These are phyloP conservation scores for Neoaliturus tenellus DNA, from an alignment of 2,888 invertebrate species.

Conservation along the genomic window DNA sequence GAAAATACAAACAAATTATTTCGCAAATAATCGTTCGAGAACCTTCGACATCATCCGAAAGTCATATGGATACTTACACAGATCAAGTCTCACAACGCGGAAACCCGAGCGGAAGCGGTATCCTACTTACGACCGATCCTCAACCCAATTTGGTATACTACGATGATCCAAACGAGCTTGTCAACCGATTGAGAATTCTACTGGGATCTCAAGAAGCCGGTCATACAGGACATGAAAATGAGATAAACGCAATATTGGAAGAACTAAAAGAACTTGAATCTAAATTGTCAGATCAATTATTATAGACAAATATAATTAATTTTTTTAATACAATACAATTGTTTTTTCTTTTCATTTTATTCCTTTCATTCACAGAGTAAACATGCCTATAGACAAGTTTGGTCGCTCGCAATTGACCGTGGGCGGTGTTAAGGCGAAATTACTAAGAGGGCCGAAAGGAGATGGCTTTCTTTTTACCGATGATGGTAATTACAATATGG, in stretches of 20 bases:
- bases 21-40: too few species aligned
- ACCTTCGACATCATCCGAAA: too few species aligned
- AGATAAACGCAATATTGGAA: slow-evolving; percentile 58
- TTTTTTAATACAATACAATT: background rate
- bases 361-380: background rate
- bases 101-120: too few species aligned
- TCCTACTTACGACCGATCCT: too few species aligned
- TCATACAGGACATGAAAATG: slow-evolving; percentile 58
- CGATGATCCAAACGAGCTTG: slow-evolving; percentile 63
- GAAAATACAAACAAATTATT: too few species aligned
- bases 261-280: slow-evolving; percentile 9
- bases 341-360: background rate
- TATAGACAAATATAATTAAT: background rate
- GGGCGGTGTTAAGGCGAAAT: background rate
- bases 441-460: background rate
- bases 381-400: background rate
- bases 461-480: background rate
- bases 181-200: slow-evolving; percentile 60
- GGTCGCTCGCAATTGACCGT: background rate
- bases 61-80: too few species aligned
- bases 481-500: slow-evolving; percentile 9
- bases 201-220: slow-evolving; percentile 61
- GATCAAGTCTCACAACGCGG: too few species aligned
- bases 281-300: background rate
- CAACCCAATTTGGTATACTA: too few species aligned